Conservation (phyloP, 2,888 invertebrate species). For the Aphodius sticticus region DNA sequence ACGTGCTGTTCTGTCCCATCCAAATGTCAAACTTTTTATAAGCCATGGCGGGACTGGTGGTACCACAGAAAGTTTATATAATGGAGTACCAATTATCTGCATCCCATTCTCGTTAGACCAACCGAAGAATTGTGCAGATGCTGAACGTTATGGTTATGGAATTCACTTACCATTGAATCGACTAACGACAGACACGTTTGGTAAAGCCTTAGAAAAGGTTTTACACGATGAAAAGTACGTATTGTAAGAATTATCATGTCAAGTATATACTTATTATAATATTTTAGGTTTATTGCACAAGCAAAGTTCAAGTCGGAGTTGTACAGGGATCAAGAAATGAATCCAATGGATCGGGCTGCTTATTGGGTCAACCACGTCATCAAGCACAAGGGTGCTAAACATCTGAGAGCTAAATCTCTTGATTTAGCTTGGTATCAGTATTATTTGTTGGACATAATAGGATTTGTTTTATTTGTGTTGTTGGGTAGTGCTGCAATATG, state of each 20-base stretch:
- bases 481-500: neutral
- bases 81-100: slow-evolving; percentile 29
- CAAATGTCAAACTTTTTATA: slow-evolving; percentile 31
- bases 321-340: slow-evolving; percentile 20
- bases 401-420: slow-evolving; percentile 20
- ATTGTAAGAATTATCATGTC: neutral
- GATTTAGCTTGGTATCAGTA: slow-evolving; percentile 30
- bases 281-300: slow-evolving; percentile 8
- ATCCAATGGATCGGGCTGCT: slow-evolving; percentile 29
- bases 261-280: neutral
- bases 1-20: slow-evolving; percentile 37
- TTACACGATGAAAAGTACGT: slow-evolving; percentile 24
- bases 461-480: slow-evolving; percentile 18
- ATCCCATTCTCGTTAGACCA: slow-evolving; percentile 29
- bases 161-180: neutral
- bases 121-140: slow-evolving; percentile 23
- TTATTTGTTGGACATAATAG: slow-evolving; percentile 23
- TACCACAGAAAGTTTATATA: slow-evolving; percentile 28
- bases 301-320: slow-evolving; percentile 14
- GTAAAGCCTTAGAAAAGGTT: slow-evolving; percentile 24
- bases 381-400: slow-evolving; percentile 30
- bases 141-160: slow-evolving; percentile 23
- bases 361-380: slow-evolving; percentile 30
- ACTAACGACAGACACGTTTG: slow-evolving; percentile 7
- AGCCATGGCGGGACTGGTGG: slow-evolving; percentile 30